Percentiles rank a stretch among this genome's conserved stretches.
Evolutionary conservation across 2,113 vertebrate genomes (phyloP).

Genomic region (Salminus brasiliensis): DNA sequence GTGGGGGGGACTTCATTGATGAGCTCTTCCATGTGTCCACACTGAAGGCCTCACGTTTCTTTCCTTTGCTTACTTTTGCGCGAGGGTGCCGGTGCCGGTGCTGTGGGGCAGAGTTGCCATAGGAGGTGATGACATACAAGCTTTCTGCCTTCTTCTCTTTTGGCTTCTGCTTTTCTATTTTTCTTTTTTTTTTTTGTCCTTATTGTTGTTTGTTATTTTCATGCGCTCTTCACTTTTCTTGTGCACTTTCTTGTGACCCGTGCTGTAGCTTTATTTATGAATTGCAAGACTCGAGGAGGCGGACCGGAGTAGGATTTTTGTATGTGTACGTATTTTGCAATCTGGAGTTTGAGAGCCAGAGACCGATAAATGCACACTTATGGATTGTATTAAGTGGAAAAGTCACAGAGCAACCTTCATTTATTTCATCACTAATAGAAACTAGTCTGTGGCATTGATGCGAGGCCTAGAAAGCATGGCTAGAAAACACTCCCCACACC

Average conservation of each 20-base stretch:
- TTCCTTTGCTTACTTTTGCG: neutral
- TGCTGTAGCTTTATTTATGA: conserved; percentile 78
- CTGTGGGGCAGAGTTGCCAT: neutral
- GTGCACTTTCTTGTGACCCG: conserved; percentile 82
- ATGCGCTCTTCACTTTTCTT: conserved; percentile 59
- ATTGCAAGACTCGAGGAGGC: conserved; percentile 9
- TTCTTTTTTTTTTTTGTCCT: neutral
- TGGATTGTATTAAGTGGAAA: neutral
- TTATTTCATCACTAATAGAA: neutral
- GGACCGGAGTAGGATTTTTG: conserved; percentile 40
- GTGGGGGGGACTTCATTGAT: neutral
- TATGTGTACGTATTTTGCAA: conserved; percentile 54
- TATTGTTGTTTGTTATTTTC: conserved; percentile 48
- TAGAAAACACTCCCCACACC: too few species aligned
- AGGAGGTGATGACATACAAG: conserved; percentile 56
- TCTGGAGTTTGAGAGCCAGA: conserved; percentile 25
- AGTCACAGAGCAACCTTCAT: neutral
- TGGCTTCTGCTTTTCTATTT: conserved; percentile 54
- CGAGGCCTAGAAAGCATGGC: too few species aligned
- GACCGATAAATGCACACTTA: conserved; percentile 10
- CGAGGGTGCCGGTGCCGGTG: conserved; percentile 6
- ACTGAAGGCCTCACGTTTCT: neutral
- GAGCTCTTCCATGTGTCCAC: conserved; percentile 14
- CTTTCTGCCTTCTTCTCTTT: conserved; percentile 63
- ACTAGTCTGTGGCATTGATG: neutral